A percentile compares a stretch with the other conserved stretches of the same genome.
phyloP scores from a whole-genome alignment of 2,113 vertebrate species.

The cattle (Bos taurus) region ARS-UCD2.0 NC_037328.1:40792001-40792500 shows the following conservation, averaged over 20 bases:
- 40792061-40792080: background rate
- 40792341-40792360: background rate
- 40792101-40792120: background rate
- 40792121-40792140: background rate
- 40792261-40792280: background rate
- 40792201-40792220: background rate
- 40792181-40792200: background rate
- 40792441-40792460: rapidly evolving
- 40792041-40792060: background rate
- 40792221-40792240: background rate
- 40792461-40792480: background rate
- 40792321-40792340: background rate
- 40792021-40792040: background rate
- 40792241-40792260: background rate
- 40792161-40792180: background rate
- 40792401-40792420: background rate
- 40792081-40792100: background rate
- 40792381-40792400: background rate
- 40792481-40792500: background rate
- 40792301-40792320: background rate
- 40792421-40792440: background rate
- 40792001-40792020: background rate
- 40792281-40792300: background rate
- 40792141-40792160: background rate
- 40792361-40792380: background rate